Evolutionary conservation across 2,113 vertebrate species (phyloP).

Genomic region (Hippoglossus stenolepis): DNA sequence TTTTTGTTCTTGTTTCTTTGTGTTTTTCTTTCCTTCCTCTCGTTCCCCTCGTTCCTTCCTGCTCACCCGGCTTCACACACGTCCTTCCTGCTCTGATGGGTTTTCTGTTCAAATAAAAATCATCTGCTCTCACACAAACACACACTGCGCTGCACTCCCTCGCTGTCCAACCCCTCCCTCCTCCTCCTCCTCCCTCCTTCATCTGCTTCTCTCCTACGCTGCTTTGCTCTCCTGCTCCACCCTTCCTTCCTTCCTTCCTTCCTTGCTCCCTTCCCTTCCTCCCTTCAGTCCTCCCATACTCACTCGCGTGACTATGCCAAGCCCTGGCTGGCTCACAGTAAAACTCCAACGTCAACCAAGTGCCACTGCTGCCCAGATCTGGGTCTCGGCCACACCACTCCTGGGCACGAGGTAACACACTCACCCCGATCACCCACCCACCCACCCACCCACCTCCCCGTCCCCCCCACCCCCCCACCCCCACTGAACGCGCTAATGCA

Average conservation of each 20-base stretch:
- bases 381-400: slow-evolving; percentile 74
- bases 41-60: slow-evolving; percentile 63
- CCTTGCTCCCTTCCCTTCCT: slow-evolving; percentile 44
- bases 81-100: slow-evolving; percentile 37
- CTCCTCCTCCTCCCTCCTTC: slow-evolving; percentile 26
- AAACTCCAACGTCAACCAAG: slow-evolving; percentile 92
- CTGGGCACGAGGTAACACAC: slow-evolving; percentile 85
- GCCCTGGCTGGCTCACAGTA: slow-evolving; percentile 99
- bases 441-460: background rate
- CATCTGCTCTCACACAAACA: slow-evolving; percentile 45
- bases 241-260: slow-evolving; percentile 32
- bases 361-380: slow-evolving; percentile 92
- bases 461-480: slow-evolving; percentile 18
- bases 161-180: slow-evolving; percentile 27
- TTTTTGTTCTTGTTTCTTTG: slow-evolving; percentile 65
- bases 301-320: slow-evolving; percentile 98
- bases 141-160: slow-evolving; percentile 49
- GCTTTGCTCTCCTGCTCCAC: slow-evolving; percentile 26
- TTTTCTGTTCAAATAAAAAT: slow-evolving; percentile 19
- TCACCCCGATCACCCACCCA: slow-evolving; percentile 47
- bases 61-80: slow-evolving; percentile 53
- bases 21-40: slow-evolving; percentile 55
- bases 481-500: slow-evolving; percentile 58
- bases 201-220: slow-evolving; percentile 13
- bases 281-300: slow-evolving; percentile 92